phyloP scores from a whole-genome alignment of 1,140 invertebrate species.

The Lepidostoma basale region DNA sequence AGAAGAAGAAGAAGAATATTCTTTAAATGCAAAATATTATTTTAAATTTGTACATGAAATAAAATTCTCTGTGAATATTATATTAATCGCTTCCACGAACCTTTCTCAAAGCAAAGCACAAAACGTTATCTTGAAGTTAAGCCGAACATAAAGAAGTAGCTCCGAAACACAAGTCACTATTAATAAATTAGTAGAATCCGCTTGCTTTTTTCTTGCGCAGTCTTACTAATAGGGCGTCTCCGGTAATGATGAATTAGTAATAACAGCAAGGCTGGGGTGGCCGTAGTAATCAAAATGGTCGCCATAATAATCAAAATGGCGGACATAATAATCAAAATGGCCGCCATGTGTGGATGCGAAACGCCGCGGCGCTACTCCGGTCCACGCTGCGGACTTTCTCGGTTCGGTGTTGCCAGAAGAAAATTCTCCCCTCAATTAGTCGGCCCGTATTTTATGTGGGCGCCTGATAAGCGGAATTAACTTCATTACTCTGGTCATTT shows the following conservation, averaged over 20 bases:
- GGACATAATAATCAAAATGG: conserved; percentile 20
- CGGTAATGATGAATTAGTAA: conserved; percentile 20
- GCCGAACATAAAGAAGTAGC: too few species aligned
- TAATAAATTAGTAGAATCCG: too few species aligned
- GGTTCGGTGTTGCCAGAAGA: not conserved
- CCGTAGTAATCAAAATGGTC: conserved; percentile 12
- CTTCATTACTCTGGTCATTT: conserved; percentile 10
- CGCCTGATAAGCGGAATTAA: conserved; percentile 19
- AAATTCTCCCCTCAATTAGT: conserved; percentile 21
- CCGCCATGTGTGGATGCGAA: not conserved
- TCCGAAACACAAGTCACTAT: too few species aligned
- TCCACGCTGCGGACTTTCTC: not conserved
- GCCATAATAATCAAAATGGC: conserved; percentile 19
- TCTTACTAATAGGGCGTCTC: not conserved
- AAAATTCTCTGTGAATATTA: too few species aligned
- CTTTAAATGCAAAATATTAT: too few species aligned
- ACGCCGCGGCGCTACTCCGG: too few species aligned
- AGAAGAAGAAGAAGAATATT: too few species aligned
- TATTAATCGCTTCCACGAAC: too few species aligned
- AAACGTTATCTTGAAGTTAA: too few species aligned
- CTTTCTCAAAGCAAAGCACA: too few species aligned
- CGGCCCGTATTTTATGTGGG: conserved; percentile 17
- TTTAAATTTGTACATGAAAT: too few species aligned
- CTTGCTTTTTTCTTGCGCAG: too few species aligned
- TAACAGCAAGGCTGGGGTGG: not conserved